Conservation (phyloP, 2,113 vertebrate species). For the Vombatus ursinus region DNA sequence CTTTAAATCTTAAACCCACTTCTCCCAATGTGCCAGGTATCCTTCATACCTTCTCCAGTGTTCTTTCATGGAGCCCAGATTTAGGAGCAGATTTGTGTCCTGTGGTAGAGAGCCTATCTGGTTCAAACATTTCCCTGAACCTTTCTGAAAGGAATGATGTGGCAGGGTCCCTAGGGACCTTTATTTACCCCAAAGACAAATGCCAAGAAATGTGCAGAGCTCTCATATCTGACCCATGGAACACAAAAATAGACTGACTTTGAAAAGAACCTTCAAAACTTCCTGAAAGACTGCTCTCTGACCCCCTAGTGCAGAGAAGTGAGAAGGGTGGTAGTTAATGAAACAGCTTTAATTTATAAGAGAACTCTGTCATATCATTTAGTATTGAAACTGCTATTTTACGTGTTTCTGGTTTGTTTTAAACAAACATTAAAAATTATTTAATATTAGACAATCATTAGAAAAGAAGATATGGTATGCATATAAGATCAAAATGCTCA, state of each 20-base stretch:
- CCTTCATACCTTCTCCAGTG: not conserved
- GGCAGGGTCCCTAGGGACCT: conserved; percentile 1
- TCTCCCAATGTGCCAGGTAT: not conserved
- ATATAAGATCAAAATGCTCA: fast-evolving
- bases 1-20: not conserved
- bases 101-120: not conserved
- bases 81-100: not conserved
- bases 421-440: not conserved
- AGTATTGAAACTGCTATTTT: conserved; percentile 9
- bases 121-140: not conserved
- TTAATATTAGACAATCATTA: not conserved
- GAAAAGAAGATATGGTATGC: not conserved
- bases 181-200: conserved; percentile 24
- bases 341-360: not conserved
- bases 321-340: not conserved
- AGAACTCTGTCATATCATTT: conserved; percentile 4
- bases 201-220: conserved; percentile 30
- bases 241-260: conserved; percentile 35
- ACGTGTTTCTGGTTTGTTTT: not conserved
- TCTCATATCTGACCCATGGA: conserved; percentile 44
- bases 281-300: conserved; percentile 49
- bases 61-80: not conserved
- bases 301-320: conserved; percentile 20
- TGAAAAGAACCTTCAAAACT: conserved; percentile 27
- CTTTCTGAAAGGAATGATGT: not conserved